Evolutionary conservation across 2,888 invertebrate genomes (phyloP), one percentile per base, ranked within the genome.

Genomic region (Tanaodytes sp.): DNA sequence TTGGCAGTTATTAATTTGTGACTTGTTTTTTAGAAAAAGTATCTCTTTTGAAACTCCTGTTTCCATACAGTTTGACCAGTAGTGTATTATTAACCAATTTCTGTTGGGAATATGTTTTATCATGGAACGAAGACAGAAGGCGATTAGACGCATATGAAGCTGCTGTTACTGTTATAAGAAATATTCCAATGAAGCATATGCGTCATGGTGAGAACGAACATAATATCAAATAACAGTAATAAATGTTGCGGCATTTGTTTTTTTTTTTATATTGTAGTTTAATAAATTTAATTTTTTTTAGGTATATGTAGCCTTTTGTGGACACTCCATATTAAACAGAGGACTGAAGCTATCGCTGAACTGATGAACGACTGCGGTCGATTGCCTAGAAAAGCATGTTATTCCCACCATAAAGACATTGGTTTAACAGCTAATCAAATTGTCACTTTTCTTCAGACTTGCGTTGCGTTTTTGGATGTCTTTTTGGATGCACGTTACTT

Each of bases 61-160:
- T 97, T 82, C 97, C 97, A 0, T 91, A 93, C 74, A 96, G 96
- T 82, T 87, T 96, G 54, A 90, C 92, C 58, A 89, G 92, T 0
- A 92, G 93, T 77, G 90, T 92, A 33, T 86, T 97, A 36, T 87
- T 96, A 46, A 90, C 93, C 11, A 95, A 96, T 82, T 91, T 96
- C 88, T 91, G 92, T 73, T 97, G 97, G 97, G 96, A 97, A 83
- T 95, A 93, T 82, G 91, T 94, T 54, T 89, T 93, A 73, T 89
- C 90, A 51, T 97, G 97, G 96, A 93, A 93, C 80, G 93, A 92
- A 82, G 90, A 92, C 73, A 88, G 91, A 67, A 87, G 90, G 40
- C 87, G 89, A 71, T 86, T 92, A 3, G 86, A 88, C 11, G 87
- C 90, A 75, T 87, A 97, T 27, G 88, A 90, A 72, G 90, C 92